These are phyloP conservation scores for Dendropsophus ebraccatus DNA, from an alignment of 2,113 vertebrate genomes.

Conservation along the genomic window DNA sequence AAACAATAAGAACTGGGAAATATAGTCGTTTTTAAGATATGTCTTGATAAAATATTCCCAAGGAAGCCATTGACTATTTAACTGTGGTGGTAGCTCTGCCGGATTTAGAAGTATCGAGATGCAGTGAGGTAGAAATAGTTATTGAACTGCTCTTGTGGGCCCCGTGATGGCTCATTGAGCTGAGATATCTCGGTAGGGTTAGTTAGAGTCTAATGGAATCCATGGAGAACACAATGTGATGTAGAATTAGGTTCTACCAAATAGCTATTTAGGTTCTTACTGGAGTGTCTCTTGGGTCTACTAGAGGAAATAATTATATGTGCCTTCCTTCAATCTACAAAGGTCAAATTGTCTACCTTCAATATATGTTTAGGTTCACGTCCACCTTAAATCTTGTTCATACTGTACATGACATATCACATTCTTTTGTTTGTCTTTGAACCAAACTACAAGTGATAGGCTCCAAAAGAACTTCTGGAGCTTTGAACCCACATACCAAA, in stretches of 20 bases:
- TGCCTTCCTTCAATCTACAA: not conserved
- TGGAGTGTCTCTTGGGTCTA: too few relatives aligned
- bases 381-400: not conserved
- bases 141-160: not conserved
- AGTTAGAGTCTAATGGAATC: not conserved
- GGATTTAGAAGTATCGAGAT: too few relatives aligned
- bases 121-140: not conserved
- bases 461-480: too few relatives aligned
- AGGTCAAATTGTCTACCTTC: too few relatives aligned
- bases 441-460: too few relatives aligned
- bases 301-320: not conserved
- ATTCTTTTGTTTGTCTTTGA: too few relatives aligned
- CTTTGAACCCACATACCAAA: too few relatives aligned
- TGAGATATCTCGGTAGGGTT: not conserved
- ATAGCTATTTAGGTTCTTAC: too few relatives aligned
- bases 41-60: not conserved
- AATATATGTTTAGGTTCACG: not conserved
- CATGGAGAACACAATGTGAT: not conserved
- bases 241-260: too few relatives aligned
- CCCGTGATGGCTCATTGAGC: not conserved
- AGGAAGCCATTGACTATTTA: constrained; percentile 20
- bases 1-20: not conserved
- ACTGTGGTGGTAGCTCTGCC: not conserved
- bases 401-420: too few relatives aligned
- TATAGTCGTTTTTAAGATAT: constrained; percentile 25